Base-by-base conservation (phyloP, 2,888 invertebrate species). In the Ophion costatus region DNA sequence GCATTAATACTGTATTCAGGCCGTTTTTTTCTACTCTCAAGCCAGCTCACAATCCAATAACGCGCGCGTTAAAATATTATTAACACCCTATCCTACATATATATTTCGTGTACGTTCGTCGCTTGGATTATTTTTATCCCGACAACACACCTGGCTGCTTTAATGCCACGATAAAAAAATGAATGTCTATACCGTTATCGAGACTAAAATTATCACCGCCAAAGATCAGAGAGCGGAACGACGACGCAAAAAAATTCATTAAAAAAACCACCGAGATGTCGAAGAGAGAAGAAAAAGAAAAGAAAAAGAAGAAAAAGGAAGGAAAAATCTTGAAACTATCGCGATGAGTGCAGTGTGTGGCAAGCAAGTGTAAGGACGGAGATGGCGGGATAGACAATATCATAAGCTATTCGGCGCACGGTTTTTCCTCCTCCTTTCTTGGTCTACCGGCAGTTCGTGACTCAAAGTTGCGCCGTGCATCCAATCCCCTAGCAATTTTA, bases 361-460 rank as follows among this genome's bases (percentile, higher is more conserved):
- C 5, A 29, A 9, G 63, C 17, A 17, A 33, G 61, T 42, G 61
- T 70, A 61, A 20, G 71, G 71, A 70, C 75, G 29, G 24, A 59
- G 51, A 74, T 63, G 70, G 81, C 61, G 33, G 82, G 79, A 85
- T 86, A 86, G 88, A 89, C 89, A 89, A 89, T 89, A 90, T 91
- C 89, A 89, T 91, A 90, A 91, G 89, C 89, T 88, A 91, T 91
- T 90, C 91, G 88, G 87, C 79, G 89, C 91, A 91, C 91, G 91
- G 87, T 87, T 69, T 80, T 86, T 75, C 81, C 82, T 86, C 24
- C 14, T 10, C 42, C 56, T 33, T 71, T 80, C 64, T 80, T 73
- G 33, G 56, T 73, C 79, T 71, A 64, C 71, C 77, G 83, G 71
- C 80, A 75, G 83, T 85, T 84, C 86, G 84, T 87, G 85, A 88